Evolutionary conservation across 2,113 vertebrate genomes (phyloP).

Genomic region (Anseranas semipalmata): DNA sequence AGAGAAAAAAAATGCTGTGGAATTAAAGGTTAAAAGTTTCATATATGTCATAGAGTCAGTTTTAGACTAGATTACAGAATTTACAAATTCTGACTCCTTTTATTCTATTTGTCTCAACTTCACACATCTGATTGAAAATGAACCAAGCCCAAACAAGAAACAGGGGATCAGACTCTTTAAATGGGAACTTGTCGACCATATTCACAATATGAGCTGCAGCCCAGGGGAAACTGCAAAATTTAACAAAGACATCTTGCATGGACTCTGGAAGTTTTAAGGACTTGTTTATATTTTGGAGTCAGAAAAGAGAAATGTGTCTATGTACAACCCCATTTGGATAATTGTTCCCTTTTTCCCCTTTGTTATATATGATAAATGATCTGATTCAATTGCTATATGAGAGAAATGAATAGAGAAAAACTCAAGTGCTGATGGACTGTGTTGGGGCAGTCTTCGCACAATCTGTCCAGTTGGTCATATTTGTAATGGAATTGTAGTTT

Average conservation of each 20-base stretch:
- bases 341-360: too few species aligned
- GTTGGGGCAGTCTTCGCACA: neutral
- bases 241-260: neutral
- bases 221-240: neutral
- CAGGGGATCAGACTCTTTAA: neutral
- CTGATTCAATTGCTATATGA: neutral
- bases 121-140: neutral
- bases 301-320: neutral
- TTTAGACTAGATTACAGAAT: neutral
- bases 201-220: neutral
- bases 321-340: neutral
- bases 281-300: neutral
- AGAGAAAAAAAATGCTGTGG: neutral
- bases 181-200: rapidly evolving
- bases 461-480: neutral
- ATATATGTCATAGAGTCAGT: neutral
- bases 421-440: neutral
- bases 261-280: neutral
- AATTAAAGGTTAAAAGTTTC: neutral
- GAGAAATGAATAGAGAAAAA: neutral
- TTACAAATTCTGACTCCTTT: neutral
- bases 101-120: neutral
- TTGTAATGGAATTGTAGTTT: neutral
- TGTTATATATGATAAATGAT: rapidly evolving
- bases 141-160: neutral